phyloP scores from a whole-genome alignment of 1,140 invertebrate species.

The Drosophila parvula region DNA sequence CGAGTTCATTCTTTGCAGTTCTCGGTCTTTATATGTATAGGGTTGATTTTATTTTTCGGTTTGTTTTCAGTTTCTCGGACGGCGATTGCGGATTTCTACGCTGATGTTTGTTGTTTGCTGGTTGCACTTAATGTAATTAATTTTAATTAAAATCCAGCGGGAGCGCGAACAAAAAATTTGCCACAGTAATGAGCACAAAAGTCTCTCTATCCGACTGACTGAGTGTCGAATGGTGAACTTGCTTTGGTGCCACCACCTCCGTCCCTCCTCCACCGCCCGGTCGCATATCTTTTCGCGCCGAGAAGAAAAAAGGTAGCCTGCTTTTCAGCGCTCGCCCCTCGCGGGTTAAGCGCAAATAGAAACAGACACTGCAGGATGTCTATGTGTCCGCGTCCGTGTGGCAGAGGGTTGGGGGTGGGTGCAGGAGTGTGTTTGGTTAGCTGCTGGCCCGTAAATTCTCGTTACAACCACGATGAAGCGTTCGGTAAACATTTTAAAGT shows the following conservation, averaged over 20 bases:
- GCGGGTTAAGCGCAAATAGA: conserved; percentile 78
- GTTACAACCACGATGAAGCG: conserved; percentile 79
- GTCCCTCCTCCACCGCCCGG: neutral
- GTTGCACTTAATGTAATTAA: conserved; percentile 83
- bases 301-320: conserved; percentile 61
- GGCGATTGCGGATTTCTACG: conserved; percentile 50
- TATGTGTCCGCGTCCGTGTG: conserved; percentile 14
- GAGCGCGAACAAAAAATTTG: conserved; percentile 61
- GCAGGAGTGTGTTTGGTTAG: conserved; percentile 59
- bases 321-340: conserved; percentile 62
- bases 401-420: conserved; percentile 13
- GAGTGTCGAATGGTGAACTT: conserved; percentile 60
- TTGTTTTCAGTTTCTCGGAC: conserved; percentile 47
- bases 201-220: conserved; percentile 39
- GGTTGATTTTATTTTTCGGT: conserved; percentile 29
- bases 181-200: conserved; percentile 73
- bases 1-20: conserved; percentile 12
- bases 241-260: conserved; percentile 1
- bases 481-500: conserved; percentile 81
- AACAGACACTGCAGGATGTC: conserved; percentile 28
- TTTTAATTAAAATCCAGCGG: conserved; percentile 81
- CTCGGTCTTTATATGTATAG: conserved; percentile 8
- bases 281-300: conserved; percentile 68
- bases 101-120: conserved; percentile 69
- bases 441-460: conserved; percentile 78